Conservation (phyloP, 2,113 vertebrate species). For the Hemibagrus wyckioides region DNA sequence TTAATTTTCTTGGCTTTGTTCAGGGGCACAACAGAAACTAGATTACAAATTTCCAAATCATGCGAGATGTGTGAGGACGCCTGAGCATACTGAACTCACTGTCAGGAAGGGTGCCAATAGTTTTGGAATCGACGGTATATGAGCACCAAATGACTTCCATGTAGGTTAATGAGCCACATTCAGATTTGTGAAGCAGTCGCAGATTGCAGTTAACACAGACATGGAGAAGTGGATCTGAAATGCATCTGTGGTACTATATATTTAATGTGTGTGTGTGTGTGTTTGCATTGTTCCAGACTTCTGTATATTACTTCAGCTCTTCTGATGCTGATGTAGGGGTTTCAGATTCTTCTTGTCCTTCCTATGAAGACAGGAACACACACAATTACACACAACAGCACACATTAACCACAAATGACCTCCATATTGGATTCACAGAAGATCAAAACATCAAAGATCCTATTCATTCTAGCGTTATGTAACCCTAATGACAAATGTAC, state of each 20-base stretch:
- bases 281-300: not conserved
- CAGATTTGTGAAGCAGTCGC: constrained; percentile 50
- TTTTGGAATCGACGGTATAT: not conserved
- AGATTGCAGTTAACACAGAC: constrained; percentile 51
- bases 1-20: not conserved
- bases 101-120: not conserved
- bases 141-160: not conserved
- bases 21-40: not conserved
- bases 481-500: not conserved
- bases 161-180: constrained; percentile 64
- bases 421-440: not conserved
- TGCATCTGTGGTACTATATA: constrained; percentile 21
- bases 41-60: not conserved
- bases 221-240: constrained; percentile 42
- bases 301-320: constrained; percentile 65
- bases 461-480: not conserved
- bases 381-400: not conserved
- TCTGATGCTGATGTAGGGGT: constrained; percentile 65
- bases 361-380: constrained; percentile 62
- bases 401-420: not conserved
- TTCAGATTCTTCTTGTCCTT: constrained; percentile 67
- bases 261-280: not conserved
- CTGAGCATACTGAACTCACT: not conserved
- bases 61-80: not conserved
- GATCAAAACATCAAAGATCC: not conserved